Conservation (phyloP, 2,888 invertebrate species). For the Osmoderma eremita region DNA sequence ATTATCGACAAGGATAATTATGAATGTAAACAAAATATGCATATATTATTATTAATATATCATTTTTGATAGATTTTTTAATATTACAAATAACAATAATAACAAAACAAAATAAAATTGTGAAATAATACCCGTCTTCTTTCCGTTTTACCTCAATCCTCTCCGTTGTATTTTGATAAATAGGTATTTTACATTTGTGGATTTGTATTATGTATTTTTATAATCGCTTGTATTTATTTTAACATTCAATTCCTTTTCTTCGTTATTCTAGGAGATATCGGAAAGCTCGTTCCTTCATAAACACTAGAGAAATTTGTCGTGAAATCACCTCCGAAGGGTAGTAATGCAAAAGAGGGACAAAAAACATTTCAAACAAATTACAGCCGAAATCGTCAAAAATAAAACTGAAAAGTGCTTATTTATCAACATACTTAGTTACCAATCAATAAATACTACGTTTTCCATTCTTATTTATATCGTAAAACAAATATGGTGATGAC, state of each 20-base stretch:
- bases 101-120: neutral
- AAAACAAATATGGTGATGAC: constrained; percentile 3
- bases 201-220: neutral
- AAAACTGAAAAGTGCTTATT: constrained; percentile 51
- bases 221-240: no score
- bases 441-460: constrained; percentile 44
- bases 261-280: neutral
- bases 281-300: neutral
- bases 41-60: neutral
- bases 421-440: constrained; percentile 57
- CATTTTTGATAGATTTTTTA: neutral
- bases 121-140: constrained; percentile 32
- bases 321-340: neutral
- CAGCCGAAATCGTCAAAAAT: neutral
- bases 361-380: neutral
- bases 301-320: neutral
- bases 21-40: neutral
- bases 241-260: neutral
- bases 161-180: constrained; percentile 50
- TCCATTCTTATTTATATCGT: constrained; percentile 32
- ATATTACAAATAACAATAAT: neutral
- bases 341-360: no score
- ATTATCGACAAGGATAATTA: no score
- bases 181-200: constrained; percentile 47
- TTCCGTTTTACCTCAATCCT: constrained; percentile 43